Percentiles rank a stretch among this genome's conserved stretches.
These are phyloP conservation scores for Seriola quinqueradiata DNA, from an alignment of 2,113 vertebrate species.

Conservation along the genomic window DNA sequence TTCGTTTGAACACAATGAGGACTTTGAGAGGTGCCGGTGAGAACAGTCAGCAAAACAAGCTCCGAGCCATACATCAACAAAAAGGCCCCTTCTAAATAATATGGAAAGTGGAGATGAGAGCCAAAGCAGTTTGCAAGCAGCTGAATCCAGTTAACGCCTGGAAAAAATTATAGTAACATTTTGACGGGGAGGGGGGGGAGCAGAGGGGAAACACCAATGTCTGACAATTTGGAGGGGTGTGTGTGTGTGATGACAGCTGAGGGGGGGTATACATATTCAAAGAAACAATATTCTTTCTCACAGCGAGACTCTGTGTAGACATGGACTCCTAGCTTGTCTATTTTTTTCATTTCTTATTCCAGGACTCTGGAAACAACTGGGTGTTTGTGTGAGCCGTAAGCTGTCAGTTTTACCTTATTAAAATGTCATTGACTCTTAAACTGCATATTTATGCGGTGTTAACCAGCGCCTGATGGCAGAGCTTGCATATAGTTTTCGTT, in stretches of 20 bases:
- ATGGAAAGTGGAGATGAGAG: slow-evolving; percentile 81
- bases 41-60: slow-evolving; percentile 72
- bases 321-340: slow-evolving; percentile 40
- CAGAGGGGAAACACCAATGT: slow-evolving; percentile 45
- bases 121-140: slow-evolving; percentile 82
- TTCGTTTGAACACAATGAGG: slow-evolving; percentile 83
- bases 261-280: slow-evolving; percentile 63
- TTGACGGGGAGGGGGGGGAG: slow-evolving; percentile 26
- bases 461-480: slow-evolving; percentile 77
- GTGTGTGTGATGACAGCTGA: slow-evolving; percentile 64
- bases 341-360: slow-evolving; percentile 55
- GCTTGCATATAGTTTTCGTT: slow-evolving; percentile 61
- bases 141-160: slow-evolving; percentile 85
- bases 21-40: slow-evolving; percentile 81
- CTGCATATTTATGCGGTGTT: slow-evolving; percentile 84
- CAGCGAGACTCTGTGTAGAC: slow-evolving; percentile 60
- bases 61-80: slow-evolving; percentile 70
- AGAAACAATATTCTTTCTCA: slow-evolving; percentile 71
- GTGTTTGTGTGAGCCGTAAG: slow-evolving; percentile 75
- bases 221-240: slow-evolving; percentile 62
- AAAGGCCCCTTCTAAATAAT: slow-evolving; percentile 70
- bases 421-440: slow-evolving; percentile 85
- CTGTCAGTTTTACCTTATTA: slow-evolving; percentile 84
- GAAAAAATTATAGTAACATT: slow-evolving; percentile 84
- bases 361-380: slow-evolving; percentile 66